Percentiles rank a stretch among this genome's conserved stretches.
Conservation (phyloP, 2,113 vertebrate genomes). For the Sapajus apella region DNA sequence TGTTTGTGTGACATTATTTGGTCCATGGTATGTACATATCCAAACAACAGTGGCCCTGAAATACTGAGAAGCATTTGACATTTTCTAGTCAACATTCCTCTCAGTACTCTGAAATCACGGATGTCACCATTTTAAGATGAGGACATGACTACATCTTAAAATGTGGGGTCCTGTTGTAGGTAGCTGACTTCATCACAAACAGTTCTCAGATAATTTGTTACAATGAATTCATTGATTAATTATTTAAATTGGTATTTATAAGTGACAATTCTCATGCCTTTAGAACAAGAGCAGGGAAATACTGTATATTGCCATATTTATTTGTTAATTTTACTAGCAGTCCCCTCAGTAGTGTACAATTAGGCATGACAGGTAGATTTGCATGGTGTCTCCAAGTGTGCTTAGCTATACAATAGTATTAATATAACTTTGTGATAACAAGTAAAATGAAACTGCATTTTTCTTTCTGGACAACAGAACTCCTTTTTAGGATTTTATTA, state of each 20-base stretch:
- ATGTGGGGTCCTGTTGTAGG: not conserved
- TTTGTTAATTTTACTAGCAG: conserved; percentile 55
- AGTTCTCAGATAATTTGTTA: conserved; percentile 37
- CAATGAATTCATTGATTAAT: conserved; percentile 29
- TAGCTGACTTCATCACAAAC: conserved; percentile 33
- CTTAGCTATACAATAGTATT: not conserved
- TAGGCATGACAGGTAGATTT: conserved; percentile 32
- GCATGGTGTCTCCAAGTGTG: conserved; percentile 26
- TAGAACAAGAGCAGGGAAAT: conserved; percentile 31
- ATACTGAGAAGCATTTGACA: not conserved
- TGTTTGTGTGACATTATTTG: not conserved
- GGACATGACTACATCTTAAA: conserved; percentile 15
- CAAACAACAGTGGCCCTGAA: not conserved
- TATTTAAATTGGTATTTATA: conserved; percentile 60
- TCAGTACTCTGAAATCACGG: not conserved
- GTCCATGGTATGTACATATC: not conserved
- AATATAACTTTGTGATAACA: not conserved
- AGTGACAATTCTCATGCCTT: conserved; percentile 46
- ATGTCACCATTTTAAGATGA: conserved; percentile 19
- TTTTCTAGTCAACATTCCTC: not conserved
- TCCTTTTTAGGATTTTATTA: conserved; percentile 51
- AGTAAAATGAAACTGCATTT: conserved; percentile 19
- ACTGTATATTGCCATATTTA: not conserved
- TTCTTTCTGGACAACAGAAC: conserved; percentile 42
- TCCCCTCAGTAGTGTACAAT: conserved; percentile 40